phyloP scores from a whole-genome alignment of 1,140 invertebrate species.

The Gerris buenoi region DNA sequence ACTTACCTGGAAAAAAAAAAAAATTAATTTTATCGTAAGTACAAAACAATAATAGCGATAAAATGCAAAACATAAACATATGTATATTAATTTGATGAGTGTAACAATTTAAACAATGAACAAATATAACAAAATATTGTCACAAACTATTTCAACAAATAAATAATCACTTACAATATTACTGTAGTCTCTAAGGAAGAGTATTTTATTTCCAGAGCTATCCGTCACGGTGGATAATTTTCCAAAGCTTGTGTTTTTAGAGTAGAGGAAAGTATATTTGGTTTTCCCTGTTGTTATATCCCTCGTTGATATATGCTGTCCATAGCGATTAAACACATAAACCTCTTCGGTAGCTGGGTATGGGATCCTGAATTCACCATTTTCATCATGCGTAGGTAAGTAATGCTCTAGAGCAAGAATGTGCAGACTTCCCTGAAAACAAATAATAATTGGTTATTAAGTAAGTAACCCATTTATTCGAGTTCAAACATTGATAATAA shows the following conservation, averaged over 20 bases:
- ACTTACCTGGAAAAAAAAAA: conserved; percentile 40
- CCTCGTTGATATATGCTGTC: conserved; percentile 84
- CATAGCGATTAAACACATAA: conserved; percentile 87
- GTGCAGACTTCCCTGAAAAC: conserved; percentile 53
- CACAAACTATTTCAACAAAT: too few relatives aligned
- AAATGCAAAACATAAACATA: too few relatives aligned
- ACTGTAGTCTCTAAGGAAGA: conserved; percentile 78
- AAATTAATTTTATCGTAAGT: too few relatives aligned
- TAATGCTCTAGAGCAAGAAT: conserved; percentile 81
- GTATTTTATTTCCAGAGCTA: conserved; percentile 81
- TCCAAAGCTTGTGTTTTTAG: conserved; percentile 89
- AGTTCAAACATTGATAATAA: too few relatives aligned
- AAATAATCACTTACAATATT: conserved; percentile 51
- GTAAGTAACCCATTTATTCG: too few relatives aligned
- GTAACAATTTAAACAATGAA: too few relatives aligned
- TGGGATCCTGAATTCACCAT: conserved; percentile 81
- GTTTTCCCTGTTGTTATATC: conserved; percentile 82
- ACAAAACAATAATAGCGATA: too few relatives aligned
- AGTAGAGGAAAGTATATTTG: conserved; percentile 88
- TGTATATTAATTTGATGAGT: too few relatives aligned
- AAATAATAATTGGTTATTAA: too few relatives aligned
- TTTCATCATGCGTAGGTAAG: conserved; percentile 72
- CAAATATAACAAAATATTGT: too few relatives aligned
- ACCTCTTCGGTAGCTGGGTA: conserved; percentile 81
- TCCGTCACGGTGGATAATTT: conserved; percentile 84